These are phyloP conservation scores for Festucalex cinctus DNA, from an alignment of 2,113 vertebrate genomes.

Conservation along the genomic window DNA sequence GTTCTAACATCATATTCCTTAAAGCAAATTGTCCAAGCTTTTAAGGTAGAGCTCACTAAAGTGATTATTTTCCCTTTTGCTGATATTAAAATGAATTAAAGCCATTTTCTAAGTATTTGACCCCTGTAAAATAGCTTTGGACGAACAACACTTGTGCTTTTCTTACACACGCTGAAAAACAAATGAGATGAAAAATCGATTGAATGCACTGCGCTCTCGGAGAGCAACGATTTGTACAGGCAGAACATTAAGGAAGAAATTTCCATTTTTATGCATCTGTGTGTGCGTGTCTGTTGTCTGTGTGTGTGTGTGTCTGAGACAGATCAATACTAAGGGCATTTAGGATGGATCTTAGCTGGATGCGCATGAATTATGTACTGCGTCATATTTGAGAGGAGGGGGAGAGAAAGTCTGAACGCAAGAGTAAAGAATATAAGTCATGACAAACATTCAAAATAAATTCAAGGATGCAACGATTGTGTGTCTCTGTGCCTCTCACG, in stretches of 20 bases:
- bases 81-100: conserved; percentile 1
- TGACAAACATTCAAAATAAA: conserved; percentile 57
- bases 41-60: not conserved
- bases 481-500: conserved; percentile 1
- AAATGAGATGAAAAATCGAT: conserved; percentile 49
- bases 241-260: conserved; percentile 57
- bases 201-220: conserved; percentile 40
- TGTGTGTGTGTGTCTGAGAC: conserved; percentile 33
- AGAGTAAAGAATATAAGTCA: conserved; percentile 6
- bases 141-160: conserved; percentile 11
- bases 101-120: conserved; percentile 10
- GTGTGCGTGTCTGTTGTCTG: conserved; percentile 4
- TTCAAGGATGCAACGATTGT: not conserved
- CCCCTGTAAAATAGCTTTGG: conserved; percentile 36
- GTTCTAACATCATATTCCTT: not conserved
- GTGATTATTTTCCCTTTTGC: not conserved
- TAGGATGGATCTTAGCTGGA: conserved; percentile 79
- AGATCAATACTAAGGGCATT: conserved; percentile 98
- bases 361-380: conserved; percentile 94
- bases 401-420: conserved; percentile 23
- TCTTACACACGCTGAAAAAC: conserved; percentile 14
- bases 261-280: conserved; percentile 10
- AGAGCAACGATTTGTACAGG: conserved; percentile 45
- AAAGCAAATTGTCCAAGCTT: not conserved
- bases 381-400: conserved; percentile 76